These are phyloP conservation scores for Podargus strigoides DNA, from an alignment of 2,797 vertebrate genomes.

Conservation along the genomic window DNA sequence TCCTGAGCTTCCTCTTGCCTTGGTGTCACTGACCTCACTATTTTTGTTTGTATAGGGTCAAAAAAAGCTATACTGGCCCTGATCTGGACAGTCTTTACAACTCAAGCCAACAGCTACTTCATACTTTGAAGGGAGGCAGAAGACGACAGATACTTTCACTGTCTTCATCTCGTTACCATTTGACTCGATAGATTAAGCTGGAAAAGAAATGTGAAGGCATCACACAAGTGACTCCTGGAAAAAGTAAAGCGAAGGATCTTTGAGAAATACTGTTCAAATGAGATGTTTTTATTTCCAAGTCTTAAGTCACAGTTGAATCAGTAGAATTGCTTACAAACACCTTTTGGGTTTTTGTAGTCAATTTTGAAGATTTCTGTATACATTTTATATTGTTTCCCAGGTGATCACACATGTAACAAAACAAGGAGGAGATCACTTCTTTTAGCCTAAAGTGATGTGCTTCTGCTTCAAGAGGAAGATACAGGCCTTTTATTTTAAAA, in stretches of 20 bases:
- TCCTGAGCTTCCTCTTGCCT: neutral
- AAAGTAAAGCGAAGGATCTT: neutral
- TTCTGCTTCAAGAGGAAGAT: neutral
- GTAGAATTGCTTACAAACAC: neutral
- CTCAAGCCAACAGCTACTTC: neutral
- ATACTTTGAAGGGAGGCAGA: neutral
- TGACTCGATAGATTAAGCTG: neutral
- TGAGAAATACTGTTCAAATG: neutral
- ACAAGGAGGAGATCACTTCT: neutral
- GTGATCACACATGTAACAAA: neutral
- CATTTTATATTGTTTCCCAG: neutral
- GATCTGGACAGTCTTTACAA: neutral
- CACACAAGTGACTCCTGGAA: neutral
- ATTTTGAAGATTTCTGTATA: neutral
- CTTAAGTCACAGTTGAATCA: neutral
- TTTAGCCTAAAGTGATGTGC: neutral
- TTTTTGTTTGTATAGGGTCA: neutral
- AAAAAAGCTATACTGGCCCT: neutral
- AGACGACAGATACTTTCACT: neutral
- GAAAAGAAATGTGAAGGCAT: neutral
- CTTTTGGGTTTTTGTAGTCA: fast-evolving
- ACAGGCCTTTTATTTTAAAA: neutral
- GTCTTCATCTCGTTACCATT: neutral
- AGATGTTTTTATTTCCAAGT: neutral
- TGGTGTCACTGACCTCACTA: neutral